Conservation (phyloP, 1,140 invertebrate genomes). For the Fragariocoptes setiger region DNA sequence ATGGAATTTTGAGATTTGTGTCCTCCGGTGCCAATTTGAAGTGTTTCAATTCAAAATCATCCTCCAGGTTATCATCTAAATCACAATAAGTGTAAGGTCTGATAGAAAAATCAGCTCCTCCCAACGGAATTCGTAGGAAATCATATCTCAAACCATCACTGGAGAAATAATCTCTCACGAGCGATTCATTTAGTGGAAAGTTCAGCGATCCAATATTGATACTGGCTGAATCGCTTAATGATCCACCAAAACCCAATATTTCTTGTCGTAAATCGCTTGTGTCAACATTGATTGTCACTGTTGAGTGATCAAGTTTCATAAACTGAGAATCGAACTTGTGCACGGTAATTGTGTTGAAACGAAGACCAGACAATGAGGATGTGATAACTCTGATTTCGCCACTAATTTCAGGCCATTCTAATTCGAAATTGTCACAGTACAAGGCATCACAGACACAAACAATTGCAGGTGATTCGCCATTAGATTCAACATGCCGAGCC, state of each 20-base stretch:
- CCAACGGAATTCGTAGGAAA: background rate
- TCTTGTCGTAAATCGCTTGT: background rate
- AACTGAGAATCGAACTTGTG: too few species aligned
- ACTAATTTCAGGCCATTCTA: too few species aligned
- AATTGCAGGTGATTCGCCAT: too few species aligned
- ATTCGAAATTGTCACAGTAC: too few species aligned
- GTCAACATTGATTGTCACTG: background rate
- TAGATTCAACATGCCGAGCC: too few species aligned
- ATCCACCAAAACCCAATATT: background rate
- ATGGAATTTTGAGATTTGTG: slow-evolving; percentile 21
- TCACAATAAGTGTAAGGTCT: background rate
- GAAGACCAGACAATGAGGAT: too few species aligned
- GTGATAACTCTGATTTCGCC: too few species aligned
- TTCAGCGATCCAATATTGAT: background rate
- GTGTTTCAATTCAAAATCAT: background rate
- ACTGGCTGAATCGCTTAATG: background rate
- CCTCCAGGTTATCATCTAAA: background rate
- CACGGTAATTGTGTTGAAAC: too few species aligned
- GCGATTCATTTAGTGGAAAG: background rate
- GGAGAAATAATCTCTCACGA: background rate
- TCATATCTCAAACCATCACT: background rate
- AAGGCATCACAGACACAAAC: too few species aligned
- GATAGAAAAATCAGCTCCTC: background rate
- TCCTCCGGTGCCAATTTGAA: background rate
- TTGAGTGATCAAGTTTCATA: too few species aligned